Conservation (phyloP, 2,888 invertebrate genomes). For the Tricholauxania praeusta region DNA sequence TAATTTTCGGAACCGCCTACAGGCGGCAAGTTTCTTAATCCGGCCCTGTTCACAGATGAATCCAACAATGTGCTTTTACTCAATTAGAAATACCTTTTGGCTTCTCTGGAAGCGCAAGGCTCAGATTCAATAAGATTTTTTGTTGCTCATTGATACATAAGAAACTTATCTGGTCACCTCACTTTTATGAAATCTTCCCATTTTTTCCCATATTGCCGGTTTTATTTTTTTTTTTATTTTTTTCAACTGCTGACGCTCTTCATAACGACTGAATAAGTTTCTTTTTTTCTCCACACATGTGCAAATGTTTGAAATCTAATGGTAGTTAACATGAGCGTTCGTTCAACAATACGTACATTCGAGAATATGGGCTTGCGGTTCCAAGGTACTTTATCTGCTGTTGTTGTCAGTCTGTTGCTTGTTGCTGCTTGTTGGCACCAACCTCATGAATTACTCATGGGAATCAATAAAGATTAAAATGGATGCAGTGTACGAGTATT, state of each 20-base stretch:
- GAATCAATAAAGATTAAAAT: constrained; percentile 41
- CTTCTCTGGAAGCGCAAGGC: no score
- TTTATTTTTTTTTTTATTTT: no score
- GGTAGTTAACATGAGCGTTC: background rate
- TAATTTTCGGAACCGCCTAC: no score
- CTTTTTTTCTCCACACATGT: background rate
- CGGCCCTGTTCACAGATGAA: no score
- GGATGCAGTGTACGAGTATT: constrained; percentile 21
- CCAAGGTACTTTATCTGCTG: constrained; percentile 4
- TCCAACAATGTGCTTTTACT: no score
- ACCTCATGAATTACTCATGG: constrained; percentile 40
- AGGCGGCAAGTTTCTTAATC: no score
- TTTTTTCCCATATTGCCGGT: no score
- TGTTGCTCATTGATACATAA: no score
- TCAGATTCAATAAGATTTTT: no score
- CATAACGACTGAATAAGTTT: constrained; percentile 27
- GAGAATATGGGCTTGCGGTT: constrained; percentile 30
- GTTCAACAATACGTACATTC: constrained; percentile 1
- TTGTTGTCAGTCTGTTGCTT: constrained; percentile 13
- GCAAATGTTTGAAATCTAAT: background rate
- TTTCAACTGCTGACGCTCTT: background rate
- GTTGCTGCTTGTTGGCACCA: background rate
- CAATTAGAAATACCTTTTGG: no score
- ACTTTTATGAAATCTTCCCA: no score
- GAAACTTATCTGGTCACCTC: no score